Evolutionary conservation across 2,888 invertebrate species (phyloP).

Genomic region (Arctia plantaginis): DNA sequence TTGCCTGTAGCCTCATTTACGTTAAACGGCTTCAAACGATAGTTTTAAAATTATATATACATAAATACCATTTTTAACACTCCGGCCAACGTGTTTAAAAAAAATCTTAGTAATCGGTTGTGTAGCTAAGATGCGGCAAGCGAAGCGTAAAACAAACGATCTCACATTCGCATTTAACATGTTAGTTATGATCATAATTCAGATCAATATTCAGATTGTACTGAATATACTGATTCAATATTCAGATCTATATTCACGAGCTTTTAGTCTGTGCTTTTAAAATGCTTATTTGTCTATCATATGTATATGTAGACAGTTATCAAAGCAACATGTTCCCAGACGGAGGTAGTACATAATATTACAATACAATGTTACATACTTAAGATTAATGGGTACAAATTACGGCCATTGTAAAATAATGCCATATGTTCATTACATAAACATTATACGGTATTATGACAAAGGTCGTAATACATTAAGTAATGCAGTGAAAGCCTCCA

Average conservation of each 20-base stretch:
- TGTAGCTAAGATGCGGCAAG: neutral
- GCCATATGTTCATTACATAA: constrained; percentile 50
- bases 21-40: too few species aligned
- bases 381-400: constrained; percentile 33
- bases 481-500: constrained; percentile 61
- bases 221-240: too few species aligned
- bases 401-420: constrained; percentile 42
- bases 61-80: neutral
- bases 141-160: neutral
- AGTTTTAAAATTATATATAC: too few species aligned
- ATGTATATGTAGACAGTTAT: neutral
- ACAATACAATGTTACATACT: constrained; percentile 19
- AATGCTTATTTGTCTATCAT: neutral
- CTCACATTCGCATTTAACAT: neutral
- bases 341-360: constrained; percentile 16
- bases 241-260: neutral
- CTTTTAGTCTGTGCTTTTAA: neutral
- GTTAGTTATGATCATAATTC: neutral
- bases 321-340: neutral
- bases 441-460: constrained; percentile 50
- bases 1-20: neutral
- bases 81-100: neutral
- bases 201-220: too few species aligned
- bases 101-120: neutral
- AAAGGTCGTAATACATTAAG: constrained; percentile 68